Base-by-base conservation (phyloP, 2,888 invertebrate species). In the Ariolimax columbianus region DNA sequence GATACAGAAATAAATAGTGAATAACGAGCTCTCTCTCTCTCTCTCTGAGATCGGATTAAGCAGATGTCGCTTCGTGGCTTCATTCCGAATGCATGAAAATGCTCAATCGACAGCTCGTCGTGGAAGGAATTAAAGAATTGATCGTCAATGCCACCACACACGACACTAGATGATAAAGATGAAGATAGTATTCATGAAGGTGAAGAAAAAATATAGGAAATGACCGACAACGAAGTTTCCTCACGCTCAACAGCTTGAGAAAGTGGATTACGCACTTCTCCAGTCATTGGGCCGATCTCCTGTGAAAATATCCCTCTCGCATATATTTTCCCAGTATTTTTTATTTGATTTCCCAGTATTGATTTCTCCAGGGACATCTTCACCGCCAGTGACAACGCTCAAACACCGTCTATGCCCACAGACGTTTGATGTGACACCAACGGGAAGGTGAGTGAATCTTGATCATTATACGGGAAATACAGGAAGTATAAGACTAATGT, bases 361-460 rank as follows among this genome's bases (percentile, higher is more conserved):
- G 77, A 73, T 73, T 73, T 73, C 73, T 23, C 70, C 26, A 23
- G 70, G 40, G 70, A 70, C 68, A 68, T 36, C 33, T 36, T 68
- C 36, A 36, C 36, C 36, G n/a, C 68, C 68, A 11, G 68, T 1
- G 17, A 33, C 36, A 17, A 33, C 36, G 59, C n/a, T n/a, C n/a
- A 63, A 63, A n/a, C n/a, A 68, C 68, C 33, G 36, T 11, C 68
- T n/a, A 3, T 4, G 6, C n/a, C 26, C 59, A 2, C n/a, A n/a
- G n/a, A 47, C 47, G 17, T 47, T 47, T 17, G 7, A 17, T 47
- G 17, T 47, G 47, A 47, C 7, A 47, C 47, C 14, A 55, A 55
- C 55, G 23, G 55, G 4, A 55, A 2, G 17, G n/a, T 6, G 59
- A 63, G 59, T n/a, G 59, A 63, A 63, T n/a, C 4, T 14, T n/a